These are phyloP conservation scores for Eilema caniola DNA, from an alignment of 2,888 invertebrate species.

Conservation along the genomic window DNA sequence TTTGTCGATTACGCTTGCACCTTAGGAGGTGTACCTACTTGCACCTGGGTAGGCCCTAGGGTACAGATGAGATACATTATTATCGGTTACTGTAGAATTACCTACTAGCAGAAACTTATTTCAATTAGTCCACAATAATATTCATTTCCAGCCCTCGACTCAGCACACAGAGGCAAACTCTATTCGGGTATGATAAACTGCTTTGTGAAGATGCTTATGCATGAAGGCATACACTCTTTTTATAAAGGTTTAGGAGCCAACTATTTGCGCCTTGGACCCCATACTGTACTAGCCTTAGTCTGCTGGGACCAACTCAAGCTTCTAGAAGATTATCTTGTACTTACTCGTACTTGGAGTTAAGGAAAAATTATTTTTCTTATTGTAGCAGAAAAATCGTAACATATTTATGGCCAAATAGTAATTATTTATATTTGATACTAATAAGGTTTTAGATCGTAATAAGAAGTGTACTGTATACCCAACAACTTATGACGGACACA, in stretches of 20 bases:
- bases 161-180: constrained; percentile 88
- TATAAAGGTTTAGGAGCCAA: constrained; percentile 97
- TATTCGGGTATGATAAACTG: constrained; percentile 93
- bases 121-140: background rate
- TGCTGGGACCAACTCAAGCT: constrained; percentile 93
- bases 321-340: constrained; percentile 8
- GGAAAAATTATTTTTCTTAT: background rate
- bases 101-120: too few relatives aligned
- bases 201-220: constrained; percentile 90
- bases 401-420: too few relatives aligned
- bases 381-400: too few relatives aligned
- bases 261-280: constrained; percentile 96
- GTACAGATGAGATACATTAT: background rate
- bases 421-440: too few relatives aligned
- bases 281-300: constrained; percentile 94
- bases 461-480: too few relatives aligned
- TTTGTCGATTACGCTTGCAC: background rate
- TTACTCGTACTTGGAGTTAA: background rate
- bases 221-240: constrained; percentile 93
- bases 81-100: background rate
- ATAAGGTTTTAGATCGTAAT: too few relatives aligned
- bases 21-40: too few relatives aligned
- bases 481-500: too few relatives aligned
- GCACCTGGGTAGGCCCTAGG: too few relatives aligned
- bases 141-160: constrained; percentile 47